Evolutionary conservation across 1,140 invertebrate species (phyloP), one percentile per base, ranked within the genome.

Genomic region (Glossosoma conforme): DNA sequence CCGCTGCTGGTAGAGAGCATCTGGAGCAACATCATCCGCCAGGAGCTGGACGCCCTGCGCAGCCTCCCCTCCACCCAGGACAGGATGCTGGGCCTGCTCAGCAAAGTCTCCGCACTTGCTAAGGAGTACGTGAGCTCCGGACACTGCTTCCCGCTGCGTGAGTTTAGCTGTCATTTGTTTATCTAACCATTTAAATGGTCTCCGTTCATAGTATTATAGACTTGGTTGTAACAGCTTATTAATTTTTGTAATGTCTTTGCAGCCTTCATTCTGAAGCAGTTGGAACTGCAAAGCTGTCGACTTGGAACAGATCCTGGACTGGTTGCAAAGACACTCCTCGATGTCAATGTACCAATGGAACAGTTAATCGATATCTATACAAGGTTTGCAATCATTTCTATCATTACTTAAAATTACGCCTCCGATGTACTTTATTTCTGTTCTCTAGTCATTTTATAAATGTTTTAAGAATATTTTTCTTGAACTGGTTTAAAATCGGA

Each of bases 11-110:
- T 89, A 21, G 84, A 90, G 63, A 81, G 80, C 32, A 88, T 89
- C 50, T 90, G 87, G 87, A 81, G 78, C 28, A 84, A 88, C 62
- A 87, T 89, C 24, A 79, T 89, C 35, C 69, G 79, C 17, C 73
- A 76, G 44, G 76, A 75, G 8, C 68, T 69, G 52, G 60, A 62
- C 10, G 72, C 66, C 2, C 65, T 68, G 3, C 59, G 66, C 1
- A 44, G 18, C 0, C 52, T 71, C 3, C 49, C 61, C 28, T 69
- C 77, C 0, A 61, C 77, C 1, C 78, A 83, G 30, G 85, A 88
- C 52, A 78, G 80, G 48, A 76, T 86, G 56, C 72, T 70, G 1
- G 77, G 84, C 32, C 69, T 90, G 9, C 78, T 88, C 59, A 80
- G 77, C 54, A 89, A 89, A 77, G 77, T 89, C 35, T 85, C 84